Base-by-base conservation (phyloP, 2,888 invertebrate genomes). In the Thera britannica region DNA sequence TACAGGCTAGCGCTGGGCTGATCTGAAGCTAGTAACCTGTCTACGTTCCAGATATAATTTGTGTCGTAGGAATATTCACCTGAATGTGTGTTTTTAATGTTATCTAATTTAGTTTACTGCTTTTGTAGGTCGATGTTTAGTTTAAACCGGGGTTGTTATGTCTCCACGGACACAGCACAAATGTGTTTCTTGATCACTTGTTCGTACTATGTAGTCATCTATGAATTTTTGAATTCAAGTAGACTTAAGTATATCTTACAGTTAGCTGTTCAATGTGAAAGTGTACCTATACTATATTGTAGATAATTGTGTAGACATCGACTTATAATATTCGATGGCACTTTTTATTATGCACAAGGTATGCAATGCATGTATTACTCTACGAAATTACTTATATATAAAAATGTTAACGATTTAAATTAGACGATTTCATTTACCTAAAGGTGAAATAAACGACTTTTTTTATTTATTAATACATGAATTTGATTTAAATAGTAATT, bases 311-410 rank as follows among this genome's bases (percentile, higher is more conserved):
- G 60, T 65, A 62, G 58, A 67, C 6, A 23, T 66, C 61, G 66
- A 52, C 6, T 58, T 62, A 51, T 46, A 51, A 55, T 56, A 59
- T 59, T 56, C 60, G 41, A 67, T 62, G 58, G 58, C 62, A 67
- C 62, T 67, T 67, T 55, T 67, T 67, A 62, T n/a, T 55, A 62
- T 62, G 62, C 67, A 67, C 67, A 67, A 62, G 61, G 51, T 62
- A 56, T 46, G 8, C 9, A 60, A 60, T 51, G 65, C 49, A 67
- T 46, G 44, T 46, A 41, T 41, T 5, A 4, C 6, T 23, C 35
- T 59, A 59, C 23, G 35, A 56, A 59, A 49, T 63, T 63, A 58
- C 12, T 34, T 38, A 55, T n/a, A 6, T 36, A 12, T 44, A 44
- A 52, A 55, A 60, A 60, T 61, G 54, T 70, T 66, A 57, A 52